Evolutionary conservation across 2,888 invertebrate species (phyloP).

Genomic region (Bursaphelenchus okinawaensis): DNA sequence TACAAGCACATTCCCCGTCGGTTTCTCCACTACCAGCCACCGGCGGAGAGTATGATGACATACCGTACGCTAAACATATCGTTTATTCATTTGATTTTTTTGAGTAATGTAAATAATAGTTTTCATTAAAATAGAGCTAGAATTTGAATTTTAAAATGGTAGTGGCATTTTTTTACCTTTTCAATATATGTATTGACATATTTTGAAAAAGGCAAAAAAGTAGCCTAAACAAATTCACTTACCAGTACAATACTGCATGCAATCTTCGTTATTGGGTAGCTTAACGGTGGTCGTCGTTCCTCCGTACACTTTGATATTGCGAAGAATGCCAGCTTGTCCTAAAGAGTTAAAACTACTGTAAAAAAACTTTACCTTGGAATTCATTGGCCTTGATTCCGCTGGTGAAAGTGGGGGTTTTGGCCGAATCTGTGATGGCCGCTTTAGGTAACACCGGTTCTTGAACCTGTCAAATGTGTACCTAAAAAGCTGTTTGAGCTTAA

Average conservation of each 20-base stretch:
- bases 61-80: constrained; percentile 32
- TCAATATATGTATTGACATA: no score
- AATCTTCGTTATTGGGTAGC: constrained; percentile 42
- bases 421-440: constrained; percentile 48
- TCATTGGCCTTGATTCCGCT: constrained; percentile 50
- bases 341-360: background rate
- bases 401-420: constrained; percentile 36
- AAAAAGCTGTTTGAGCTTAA: no score
- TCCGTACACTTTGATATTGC: constrained; percentile 43
- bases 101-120: background rate
- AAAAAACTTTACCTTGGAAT: constrained; percentile 26
- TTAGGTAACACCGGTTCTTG: constrained; percentile 43
- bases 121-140: background rate
- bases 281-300: constrained; percentile 35
- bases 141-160: no score
- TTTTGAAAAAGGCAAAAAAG: no score
- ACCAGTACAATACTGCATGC: constrained; percentile 49
- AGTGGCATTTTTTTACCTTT: no score
- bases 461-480: constrained; percentile 38
- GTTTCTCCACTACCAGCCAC: constrained; percentile 19
- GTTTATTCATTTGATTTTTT: background rate
- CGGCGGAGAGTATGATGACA: constrained; percentile 34
- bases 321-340: constrained; percentile 38
- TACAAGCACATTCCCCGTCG: constrained; percentile 36
- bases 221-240: constrained; percentile 9